Percentiles rank a stretch among this genome's conserved stretches.
phyloP scores from a whole-genome alignment of 2,888 invertebrate species.

The Callimorpha dominula region DNA sequence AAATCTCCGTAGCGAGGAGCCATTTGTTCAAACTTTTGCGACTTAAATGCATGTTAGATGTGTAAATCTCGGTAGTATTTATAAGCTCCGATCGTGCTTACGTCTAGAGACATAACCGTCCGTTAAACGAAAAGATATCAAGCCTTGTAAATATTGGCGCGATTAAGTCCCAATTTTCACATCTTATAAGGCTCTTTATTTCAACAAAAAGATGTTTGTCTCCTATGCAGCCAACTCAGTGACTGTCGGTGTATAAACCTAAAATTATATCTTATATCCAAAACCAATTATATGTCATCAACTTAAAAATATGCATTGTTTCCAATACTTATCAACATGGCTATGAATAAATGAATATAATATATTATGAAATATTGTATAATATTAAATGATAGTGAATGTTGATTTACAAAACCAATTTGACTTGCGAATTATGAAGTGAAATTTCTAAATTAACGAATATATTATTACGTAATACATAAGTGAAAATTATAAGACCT shows the following conservation, averaged over 20 bases:
- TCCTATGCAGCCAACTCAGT: too few relatives aligned
- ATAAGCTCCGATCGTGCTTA: too few relatives aligned
- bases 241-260: too few relatives aligned
- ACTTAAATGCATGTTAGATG: too few relatives aligned
- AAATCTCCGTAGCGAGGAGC: background rate
- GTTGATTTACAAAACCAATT: slow-evolving; percentile 19
- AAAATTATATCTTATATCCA: background rate
- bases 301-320: background rate
- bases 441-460: slow-evolving; percentile 22
- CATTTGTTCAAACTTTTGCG: background rate
- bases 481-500: slow-evolving; percentile 25
- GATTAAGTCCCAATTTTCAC: too few relatives aligned
- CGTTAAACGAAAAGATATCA: too few relatives aligned
- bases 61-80: background rate
- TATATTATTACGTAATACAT: slow-evolving; percentile 17
- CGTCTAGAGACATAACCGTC: too few relatives aligned
- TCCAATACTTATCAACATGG: background rate
- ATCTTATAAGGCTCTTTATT: too few relatives aligned
- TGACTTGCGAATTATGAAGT: slow-evolving; percentile 21
- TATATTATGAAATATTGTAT: slow-evolving; percentile 15
- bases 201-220: too few relatives aligned
- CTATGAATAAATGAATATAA: slow-evolving; percentile 10
- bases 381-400: slow-evolving; percentile 22
- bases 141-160: too few relatives aligned
- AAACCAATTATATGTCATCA: background rate